Evolutionary conservation across 2,797 vertebrate species (phyloP).

Genomic region (Perdix hodgsoniae): DNA sequence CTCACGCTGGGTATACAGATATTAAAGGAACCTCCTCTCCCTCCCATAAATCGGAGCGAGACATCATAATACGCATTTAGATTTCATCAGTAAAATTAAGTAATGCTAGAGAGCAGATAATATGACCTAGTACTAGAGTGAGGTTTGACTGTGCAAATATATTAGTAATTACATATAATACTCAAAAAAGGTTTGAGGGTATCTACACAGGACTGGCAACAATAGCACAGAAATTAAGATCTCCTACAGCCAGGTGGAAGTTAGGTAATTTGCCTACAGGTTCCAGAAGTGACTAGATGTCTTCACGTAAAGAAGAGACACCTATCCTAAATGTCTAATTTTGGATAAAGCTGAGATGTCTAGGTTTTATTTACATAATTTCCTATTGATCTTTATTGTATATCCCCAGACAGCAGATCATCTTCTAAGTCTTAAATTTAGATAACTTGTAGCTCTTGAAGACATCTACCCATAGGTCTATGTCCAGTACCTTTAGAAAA

Average conservation of each 20-base stretch:
- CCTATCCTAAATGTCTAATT: not conserved
- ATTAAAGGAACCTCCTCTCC: too few species aligned
- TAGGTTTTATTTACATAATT: not conserved
- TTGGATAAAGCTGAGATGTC: not conserved
- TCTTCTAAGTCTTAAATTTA: not conserved
- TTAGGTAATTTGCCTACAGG: fast-evolving
- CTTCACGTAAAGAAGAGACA: not conserved
- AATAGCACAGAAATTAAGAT: not conserved
- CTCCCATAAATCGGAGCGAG: too few species aligned
- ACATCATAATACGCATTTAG: not conserved
- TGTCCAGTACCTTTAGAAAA: not conserved
- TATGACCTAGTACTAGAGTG: not conserved
- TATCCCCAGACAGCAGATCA: not conserved
- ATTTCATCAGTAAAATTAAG: not conserved
- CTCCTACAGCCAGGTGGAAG: not conserved
- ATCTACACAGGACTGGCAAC: not conserved
- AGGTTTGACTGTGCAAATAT: not conserved
- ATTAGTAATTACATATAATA: not conserved
- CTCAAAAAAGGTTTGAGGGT: not conserved
- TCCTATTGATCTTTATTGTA: not conserved
- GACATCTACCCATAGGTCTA: not conserved
- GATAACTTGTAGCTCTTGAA: not conserved
- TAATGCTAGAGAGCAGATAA: not conserved
- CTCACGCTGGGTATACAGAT: too few species aligned
- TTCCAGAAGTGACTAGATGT: not conserved